Evolutionary conservation across 1,140 invertebrate species (phyloP), one percentile per base, ranked within the genome.

Genomic region (Leucophenga varia): DNA sequence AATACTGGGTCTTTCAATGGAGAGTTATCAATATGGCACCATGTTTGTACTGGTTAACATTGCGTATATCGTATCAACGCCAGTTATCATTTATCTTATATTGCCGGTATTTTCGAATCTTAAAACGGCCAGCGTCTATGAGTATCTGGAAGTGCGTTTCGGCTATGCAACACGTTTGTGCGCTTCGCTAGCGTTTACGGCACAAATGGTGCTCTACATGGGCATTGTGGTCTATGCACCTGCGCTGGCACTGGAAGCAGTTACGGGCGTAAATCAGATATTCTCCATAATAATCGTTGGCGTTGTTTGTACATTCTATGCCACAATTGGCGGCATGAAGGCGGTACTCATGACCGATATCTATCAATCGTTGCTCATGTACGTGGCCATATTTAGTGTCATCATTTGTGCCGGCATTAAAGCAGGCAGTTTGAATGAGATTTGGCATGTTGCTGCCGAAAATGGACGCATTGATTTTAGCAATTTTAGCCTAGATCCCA

Each of bases 161-260:
- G 89, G 90, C 2, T 76, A 81, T 50, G 73, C 64, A 14, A 79
- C 86, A 36, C 77, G 90, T 56, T 67, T 88, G 51, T 59, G 83
- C 21, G 88, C 89, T 3, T 92, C 89, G 12, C 59, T 88, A 25
- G 83, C 87, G 0, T 93, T 91, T 52, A 85, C 86, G 20, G 57
- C 91, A 4, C 90, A 94, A 77, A 88, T 93, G 84, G 77, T 93
- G 31, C 75, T 97, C 14, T 97, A 97, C 61, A 95, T 94, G 80
- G 90, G 92, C 3, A 87, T 97, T 59, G 93, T 95, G 1, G 78
- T 97, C 1, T 96, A 93, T 76, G 93, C 93, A 0, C 94, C 94
- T 2, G 88, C 93, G 2, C 79, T 96, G 49, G 91, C 93, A 1
- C 65, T 97, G 14, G 90, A 91, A 76, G 87, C 92, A 13, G 89